Evolutionary conservation across 2,113 vertebrate genomes (phyloP).

Genomic region (Corynorhinus townsendii): DNA sequence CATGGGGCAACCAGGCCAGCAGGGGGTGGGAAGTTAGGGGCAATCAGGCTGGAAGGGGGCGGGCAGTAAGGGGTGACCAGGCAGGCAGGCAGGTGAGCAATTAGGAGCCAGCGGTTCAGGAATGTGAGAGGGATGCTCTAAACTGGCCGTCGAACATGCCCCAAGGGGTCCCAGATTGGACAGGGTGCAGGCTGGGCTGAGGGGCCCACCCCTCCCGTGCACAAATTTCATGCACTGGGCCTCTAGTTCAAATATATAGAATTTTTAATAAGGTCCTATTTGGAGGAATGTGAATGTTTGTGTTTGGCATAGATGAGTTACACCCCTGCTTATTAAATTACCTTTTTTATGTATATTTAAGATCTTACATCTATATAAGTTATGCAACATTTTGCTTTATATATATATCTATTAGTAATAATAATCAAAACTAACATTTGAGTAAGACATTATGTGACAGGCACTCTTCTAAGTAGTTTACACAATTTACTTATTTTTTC

Average conservation of each 20-base stretch:
- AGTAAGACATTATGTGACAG: not conserved
- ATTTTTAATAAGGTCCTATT: not conserved
- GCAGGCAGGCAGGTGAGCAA: too few species aligned
- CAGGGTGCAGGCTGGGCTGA: too few species aligned
- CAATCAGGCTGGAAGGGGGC: too few species aligned
- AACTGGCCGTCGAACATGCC: too few species aligned
- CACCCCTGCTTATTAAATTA: not conserved
- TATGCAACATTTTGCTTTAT: not conserved
- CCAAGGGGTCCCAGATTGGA: too few species aligned
- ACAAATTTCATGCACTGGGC: too few species aligned
- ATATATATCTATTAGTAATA: not conserved
- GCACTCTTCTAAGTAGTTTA: not conserved
- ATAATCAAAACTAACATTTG: not conserved
- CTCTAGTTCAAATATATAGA: not conserved
- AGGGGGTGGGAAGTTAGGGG: too few species aligned
- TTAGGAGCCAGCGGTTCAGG: too few species aligned
- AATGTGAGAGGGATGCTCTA: too few species aligned
- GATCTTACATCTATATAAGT: not conserved
- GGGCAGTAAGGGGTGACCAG: too few species aligned
- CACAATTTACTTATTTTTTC: not conserved
- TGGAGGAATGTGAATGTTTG: not conserved
- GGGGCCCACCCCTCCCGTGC: too few species aligned
- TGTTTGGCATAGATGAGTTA: not conserved
- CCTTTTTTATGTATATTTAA: conserved; percentile 3
- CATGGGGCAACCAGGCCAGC: too few species aligned